Evolutionary conservation across 2,888 invertebrate species (phyloP).

Genomic region (Hyposoter dolosus): DNA sequence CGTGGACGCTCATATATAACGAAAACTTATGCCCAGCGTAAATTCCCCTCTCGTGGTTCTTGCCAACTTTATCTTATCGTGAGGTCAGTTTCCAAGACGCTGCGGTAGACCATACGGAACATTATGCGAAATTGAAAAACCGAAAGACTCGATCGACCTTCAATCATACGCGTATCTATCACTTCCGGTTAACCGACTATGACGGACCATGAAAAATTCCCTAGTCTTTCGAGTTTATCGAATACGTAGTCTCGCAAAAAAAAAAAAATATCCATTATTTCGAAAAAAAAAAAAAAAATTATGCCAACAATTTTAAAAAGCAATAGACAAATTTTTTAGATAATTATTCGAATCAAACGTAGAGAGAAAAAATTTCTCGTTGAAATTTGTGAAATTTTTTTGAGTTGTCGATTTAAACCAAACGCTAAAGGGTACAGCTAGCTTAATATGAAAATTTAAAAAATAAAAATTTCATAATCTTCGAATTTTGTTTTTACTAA

Average conservation of each 20-base stretch:
- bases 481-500: too few relatives aligned
- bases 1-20: constrained; percentile 83
- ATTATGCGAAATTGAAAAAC: constrained; percentile 84
- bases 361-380: too few relatives aligned
- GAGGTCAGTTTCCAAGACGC: constrained; percentile 79
- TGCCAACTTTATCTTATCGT: constrained; percentile 82
- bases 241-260: too few relatives aligned
- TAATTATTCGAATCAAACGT: too few relatives aligned
- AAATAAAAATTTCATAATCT: too few relatives aligned
- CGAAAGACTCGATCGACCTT: constrained; percentile 71
- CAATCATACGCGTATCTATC: constrained; percentile 53
- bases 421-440: too few relatives aligned
- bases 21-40: constrained; percentile 83
- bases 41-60: constrained; percentile 77
- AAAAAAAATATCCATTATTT: not conserved
- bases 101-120: constrained; percentile 77
- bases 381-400: too few relatives aligned
- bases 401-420: too few relatives aligned
- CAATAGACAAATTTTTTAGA: not conserved
- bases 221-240: not conserved
- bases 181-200: constrained; percentile 63
- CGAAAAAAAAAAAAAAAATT: not conserved
- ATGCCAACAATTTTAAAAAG: not conserved
- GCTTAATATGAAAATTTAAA: too few relatives aligned
- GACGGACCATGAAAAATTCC: constrained; percentile 36